Evolutionary conservation across 2,888 invertebrate genomes (phyloP), one percentile per base, ranked within the genome.

Genomic region (Plagiodera versicolora): DNA sequence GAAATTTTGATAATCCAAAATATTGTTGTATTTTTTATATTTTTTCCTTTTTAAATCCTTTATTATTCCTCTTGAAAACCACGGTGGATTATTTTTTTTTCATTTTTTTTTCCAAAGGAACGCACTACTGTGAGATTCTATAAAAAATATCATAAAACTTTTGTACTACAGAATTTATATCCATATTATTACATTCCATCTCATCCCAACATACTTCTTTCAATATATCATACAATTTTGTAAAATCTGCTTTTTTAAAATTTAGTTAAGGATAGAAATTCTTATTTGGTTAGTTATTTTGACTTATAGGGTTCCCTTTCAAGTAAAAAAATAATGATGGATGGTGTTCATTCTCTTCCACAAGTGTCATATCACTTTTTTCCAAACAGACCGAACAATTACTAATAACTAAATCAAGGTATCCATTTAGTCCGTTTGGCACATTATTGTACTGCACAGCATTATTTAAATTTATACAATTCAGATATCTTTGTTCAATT

Each of bases 391-490:
- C 18, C 18, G 28, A 48, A 48, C 24, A 48, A 48, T 48, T 48
- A 48, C 19, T 48, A 24, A 48, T 48, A 48, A 19, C 48, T 47
- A 47, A 47, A 47, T 47, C 47, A 11, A 47, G 47, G 19, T 18
- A 47, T 47, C 47, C 18, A 11, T 47, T 18, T 17, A 47, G 47
- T 17, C 47, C 2, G 19, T 47, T 47, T 47, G 47, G 47, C 19
- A 47, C 19, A 47, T 47, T 47, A 47, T 47, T 18, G 9, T 47
- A 18, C 47, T 47, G 47, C 19, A 20, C 24, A 50, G 50, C 50
- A 50, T 50, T 50, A 32, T 32, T 50, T 32, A 50, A 16, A 16
- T 50, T 50, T 16, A 50, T 30, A 30, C 50, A 50, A 50, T 30
- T 50, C 30, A 30, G 30, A 50, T 30, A 50, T 50, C 28, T 48